phyloP scores from a whole-genome alignment of 2,113 vertebrate genomes.

The Benitochromis conjunctus region DNA sequence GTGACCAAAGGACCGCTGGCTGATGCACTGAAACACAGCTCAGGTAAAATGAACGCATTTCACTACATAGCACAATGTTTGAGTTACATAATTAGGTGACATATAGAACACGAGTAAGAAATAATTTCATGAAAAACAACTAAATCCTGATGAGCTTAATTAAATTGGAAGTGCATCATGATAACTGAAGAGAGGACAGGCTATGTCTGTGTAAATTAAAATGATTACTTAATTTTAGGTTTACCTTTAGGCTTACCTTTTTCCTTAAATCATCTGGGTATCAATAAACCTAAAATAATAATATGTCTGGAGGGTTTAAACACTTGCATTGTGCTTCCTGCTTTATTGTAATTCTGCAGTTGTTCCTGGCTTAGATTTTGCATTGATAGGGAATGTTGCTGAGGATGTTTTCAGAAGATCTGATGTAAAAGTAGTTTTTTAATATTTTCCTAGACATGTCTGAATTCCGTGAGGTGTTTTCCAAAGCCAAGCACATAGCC shows the following conservation, averaged over 20 bases:
- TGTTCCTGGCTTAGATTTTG: not conserved
- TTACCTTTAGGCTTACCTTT: not conserved
- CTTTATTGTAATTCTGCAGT: not conserved
- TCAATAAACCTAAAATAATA: not conserved
- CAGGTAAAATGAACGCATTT: conserved; percentile 41
- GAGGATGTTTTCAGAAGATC: not conserved
- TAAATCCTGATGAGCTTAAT: not conserved
- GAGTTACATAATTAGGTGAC: not conserved
- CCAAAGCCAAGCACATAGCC: conserved; percentile 87
- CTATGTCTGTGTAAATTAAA: not conserved
- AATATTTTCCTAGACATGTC: conserved; percentile 76
- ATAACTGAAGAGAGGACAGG: not conserved
- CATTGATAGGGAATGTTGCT: not conserved
- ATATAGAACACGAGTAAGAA: not conserved
- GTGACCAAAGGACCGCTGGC: conserved; percentile 12
- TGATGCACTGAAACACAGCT: conserved; percentile 30
- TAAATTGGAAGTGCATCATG: not conserved
- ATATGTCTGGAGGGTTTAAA: not conserved
- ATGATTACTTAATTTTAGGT: not conserved
- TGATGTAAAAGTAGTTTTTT: not conserved
- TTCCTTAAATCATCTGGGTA: not conserved
- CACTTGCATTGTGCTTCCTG: not conserved
- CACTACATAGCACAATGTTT: not conserved
- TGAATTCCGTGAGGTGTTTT: conserved; percentile 86
- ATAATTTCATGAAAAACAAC: not conserved